Percentiles rank a stretch among this genome's conserved stretches.
These are phyloP conservation scores for Lepidocyrtoides sp. DNA, from an alignment of 2,888 invertebrate genomes.

Conservation along the genomic window DNA sequence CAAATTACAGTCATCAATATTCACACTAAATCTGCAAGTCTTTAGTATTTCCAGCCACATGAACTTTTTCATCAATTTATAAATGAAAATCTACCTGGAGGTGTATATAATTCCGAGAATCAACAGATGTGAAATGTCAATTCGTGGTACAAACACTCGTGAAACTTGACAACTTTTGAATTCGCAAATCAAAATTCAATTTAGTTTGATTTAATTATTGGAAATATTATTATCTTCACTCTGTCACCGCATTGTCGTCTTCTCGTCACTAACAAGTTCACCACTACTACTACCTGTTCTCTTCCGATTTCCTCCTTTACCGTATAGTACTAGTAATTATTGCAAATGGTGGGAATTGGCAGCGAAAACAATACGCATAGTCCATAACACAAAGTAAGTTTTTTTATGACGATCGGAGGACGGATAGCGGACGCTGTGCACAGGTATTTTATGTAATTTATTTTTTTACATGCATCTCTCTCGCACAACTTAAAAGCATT, in stretches of 20 bases:
- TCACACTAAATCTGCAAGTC: too few species aligned
- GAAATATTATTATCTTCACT: not conserved
- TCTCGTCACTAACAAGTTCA: too few species aligned
- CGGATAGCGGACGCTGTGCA: not conserved
- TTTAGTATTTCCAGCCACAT: too few species aligned
- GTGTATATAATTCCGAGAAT: not conserved
- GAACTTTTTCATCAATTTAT: too few species aligned
- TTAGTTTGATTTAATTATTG: not conserved
- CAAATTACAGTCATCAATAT: not conserved
- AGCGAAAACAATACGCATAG: too few species aligned
- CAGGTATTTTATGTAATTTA: not conserved
- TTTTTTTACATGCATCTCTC: not conserved
- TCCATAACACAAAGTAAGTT: too few species aligned
- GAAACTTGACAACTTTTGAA: too few species aligned
- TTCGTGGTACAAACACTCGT: not conserved
- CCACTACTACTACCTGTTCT: too few species aligned
- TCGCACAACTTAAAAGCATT: too few species aligned
- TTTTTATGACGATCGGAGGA: not conserved
- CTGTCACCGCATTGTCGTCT: too few species aligned
- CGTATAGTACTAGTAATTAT: not conserved
- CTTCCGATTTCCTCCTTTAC: not conserved
- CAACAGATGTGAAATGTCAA: conserved; percentile 17
- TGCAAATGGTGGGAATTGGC: not conserved
- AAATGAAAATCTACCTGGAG: too few species aligned
- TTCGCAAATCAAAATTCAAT: too few species aligned